Conservation (phyloP, 2,113 vertebrate species). For the Cettia cetti region DNA sequence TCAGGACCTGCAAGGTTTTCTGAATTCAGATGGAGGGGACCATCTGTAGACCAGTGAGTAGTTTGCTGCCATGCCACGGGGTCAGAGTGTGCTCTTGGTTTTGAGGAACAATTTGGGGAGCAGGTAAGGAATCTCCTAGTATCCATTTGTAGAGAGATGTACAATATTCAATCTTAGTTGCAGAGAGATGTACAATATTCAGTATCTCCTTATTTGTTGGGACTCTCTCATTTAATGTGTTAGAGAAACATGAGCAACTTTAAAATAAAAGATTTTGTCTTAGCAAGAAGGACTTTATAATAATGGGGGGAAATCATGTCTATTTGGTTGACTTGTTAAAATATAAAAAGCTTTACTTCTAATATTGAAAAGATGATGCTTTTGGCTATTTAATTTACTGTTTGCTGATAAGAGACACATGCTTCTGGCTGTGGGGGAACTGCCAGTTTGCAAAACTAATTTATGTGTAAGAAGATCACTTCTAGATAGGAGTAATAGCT, state of each 20-base stretch:
- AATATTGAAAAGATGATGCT: background rate
- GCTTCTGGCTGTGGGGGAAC: background rate
- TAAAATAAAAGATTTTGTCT: background rate
- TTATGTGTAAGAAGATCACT: background rate
- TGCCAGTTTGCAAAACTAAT: background rate
- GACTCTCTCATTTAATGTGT: background rate
- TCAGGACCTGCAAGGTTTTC: background rate
- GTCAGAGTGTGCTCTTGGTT: background rate
- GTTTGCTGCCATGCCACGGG: fast-evolving
- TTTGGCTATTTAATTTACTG: background rate
- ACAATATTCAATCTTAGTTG: background rate
- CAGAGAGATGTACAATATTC: background rate
- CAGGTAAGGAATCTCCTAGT: background rate
- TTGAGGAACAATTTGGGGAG: background rate
- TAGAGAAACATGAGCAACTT: background rate
- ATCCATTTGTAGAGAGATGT: background rate
- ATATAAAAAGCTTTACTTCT: background rate
- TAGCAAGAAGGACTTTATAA: background rate
- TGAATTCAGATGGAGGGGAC: background rate
- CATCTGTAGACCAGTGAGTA: background rate
- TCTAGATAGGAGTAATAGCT: background rate
- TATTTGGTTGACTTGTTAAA: background rate
- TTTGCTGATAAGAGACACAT: background rate
- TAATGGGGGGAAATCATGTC: background rate
- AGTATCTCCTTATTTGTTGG: background rate